phyloP scores from a whole-genome alignment of 1,140 invertebrate species.

The Globodera rostochiensis region DNA sequence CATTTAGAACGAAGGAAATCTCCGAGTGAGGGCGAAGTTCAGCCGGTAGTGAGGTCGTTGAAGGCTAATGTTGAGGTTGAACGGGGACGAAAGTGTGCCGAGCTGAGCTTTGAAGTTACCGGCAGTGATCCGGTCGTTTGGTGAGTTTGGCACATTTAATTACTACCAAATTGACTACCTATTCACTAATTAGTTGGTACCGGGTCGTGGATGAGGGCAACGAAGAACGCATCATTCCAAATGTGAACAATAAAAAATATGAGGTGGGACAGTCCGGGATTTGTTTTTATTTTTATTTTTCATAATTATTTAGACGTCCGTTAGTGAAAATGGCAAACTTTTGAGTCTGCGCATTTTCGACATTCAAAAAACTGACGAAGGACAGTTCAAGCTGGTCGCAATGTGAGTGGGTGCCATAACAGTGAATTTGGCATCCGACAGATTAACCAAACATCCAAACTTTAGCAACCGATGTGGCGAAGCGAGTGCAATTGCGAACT shows the following conservation, averaged over 20 bases:
- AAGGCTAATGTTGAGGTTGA: not conserved
- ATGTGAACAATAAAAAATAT: constrained; percentile 23
- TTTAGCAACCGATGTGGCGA: constrained; percentile 28
- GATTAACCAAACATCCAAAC: not conserved
- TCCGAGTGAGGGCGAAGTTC: not conserved
- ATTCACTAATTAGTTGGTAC: constrained; percentile 17
- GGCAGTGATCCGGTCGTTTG: constrained; percentile 25
- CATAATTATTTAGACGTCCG: constrained; percentile 3
- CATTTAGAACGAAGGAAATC: constrained; percentile 23
- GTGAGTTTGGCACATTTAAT: constrained; percentile 1
- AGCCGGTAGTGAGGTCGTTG: constrained; percentile 1
- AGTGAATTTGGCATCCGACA: not conserved
- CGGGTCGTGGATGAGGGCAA: not conserved
- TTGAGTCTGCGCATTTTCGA: constrained; percentile 27
- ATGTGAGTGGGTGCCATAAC: constrained; percentile 15
- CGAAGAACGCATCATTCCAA: constrained; percentile 22
- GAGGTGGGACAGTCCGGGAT: not conserved
- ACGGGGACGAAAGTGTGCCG: constrained; percentile 16
- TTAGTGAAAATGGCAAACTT: constrained; percentile 19
- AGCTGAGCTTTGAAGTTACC: constrained; percentile 18
- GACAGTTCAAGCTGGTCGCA: constrained; percentile 22
- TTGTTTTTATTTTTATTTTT: not conserved
- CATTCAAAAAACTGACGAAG: constrained; percentile 15
- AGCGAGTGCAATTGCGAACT: constrained; percentile 8
- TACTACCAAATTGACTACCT: not conserved